Evolutionary conservation across 2,113 vertebrate species (phyloP), one percentile per base, ranked within the genome.

Genomic region (Thryonomys swinderianus): DNA sequence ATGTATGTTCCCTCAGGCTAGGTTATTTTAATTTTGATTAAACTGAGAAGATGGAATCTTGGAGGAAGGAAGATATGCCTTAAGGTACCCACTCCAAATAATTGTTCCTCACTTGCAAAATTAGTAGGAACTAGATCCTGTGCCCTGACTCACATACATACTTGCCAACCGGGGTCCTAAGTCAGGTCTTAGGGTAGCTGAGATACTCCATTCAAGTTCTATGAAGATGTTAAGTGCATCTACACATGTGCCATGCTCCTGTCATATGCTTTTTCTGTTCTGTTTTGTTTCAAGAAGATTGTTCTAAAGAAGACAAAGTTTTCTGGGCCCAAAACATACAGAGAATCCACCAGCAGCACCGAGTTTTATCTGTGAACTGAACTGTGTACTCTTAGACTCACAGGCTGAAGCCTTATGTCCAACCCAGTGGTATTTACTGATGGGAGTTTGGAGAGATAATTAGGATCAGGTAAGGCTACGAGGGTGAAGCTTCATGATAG

Each of bases 11-110:
- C 95, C 78, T 88, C 48, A 1, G 66, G 90, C 90, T 82, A 74
- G 30, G 79, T 69, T 92, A 96, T 97, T 95, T 96, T 90, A 92
- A 93, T 96, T 97, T 93, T 85, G 55, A 95, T 85, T 93, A 79
- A 88, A 73, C 45, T 21, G 55, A 91, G 51, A 93, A 96, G 78
- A 96, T 90, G 51, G 82, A 91, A 64, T 92, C 94, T 79, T 42
- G 66, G 34, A 93, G 79, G 18, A 42, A 92, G 69, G 17, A 85
- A 67, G 82, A 37, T 32, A 62, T 16, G 45, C 85, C 55, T 82
- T 9, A 61, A 59, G 85, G 66, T 92, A 5, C 30, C 40, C 59
- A 40, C 61, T 88, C 81, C 51, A 90, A 85, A 85, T 88, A 82
- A 90, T 20, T 81, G n/a, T 40, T 88, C 61, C 53, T 94, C 20